phyloP scores from a whole-genome alignment of 2,113 vertebrate species.

The Solea solea region DNA sequence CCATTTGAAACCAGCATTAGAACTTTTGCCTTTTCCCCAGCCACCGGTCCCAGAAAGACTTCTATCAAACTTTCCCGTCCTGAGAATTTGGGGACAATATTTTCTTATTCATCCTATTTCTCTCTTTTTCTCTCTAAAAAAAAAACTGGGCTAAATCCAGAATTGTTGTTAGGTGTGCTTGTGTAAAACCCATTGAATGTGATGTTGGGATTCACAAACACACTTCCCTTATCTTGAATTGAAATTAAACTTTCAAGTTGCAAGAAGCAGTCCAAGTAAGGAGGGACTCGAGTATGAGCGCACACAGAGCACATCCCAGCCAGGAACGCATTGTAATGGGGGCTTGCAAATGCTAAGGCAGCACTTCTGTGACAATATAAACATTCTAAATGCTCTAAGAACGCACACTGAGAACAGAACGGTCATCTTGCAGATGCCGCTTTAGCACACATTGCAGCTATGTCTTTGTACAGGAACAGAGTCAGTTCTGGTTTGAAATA shows the following conservation, averaged over 20 bases:
- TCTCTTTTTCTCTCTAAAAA: not conserved
- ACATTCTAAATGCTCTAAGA: conserved; percentile 28
- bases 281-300: conserved; percentile 12
- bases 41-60: not conserved
- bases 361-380: conserved; percentile 43
- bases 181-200: conserved; percentile 2
- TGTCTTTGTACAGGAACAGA: conserved; percentile 13
- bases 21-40: not conserved
- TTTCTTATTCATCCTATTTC: not conserved
- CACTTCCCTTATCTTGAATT: conserved; percentile 49
- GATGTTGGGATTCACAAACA: conserved; percentile 34
- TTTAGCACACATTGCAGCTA: conserved; percentile 1
- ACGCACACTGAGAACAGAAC: conserved; percentile 19
- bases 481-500: conserved; percentile 14
- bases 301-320: conserved; percentile 1
- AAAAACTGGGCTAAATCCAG: too few relatives aligned
- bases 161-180: not conserved
- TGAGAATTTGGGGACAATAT: not conserved
- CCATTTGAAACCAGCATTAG: too few relatives aligned
- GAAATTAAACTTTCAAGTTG: conserved; percentile 59
- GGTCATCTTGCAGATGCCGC: conserved; percentile 17
- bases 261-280: conserved; percentile 15
- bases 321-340: conserved; percentile 14
- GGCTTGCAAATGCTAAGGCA: conserved; percentile 51
- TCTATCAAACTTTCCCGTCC: conserved; percentile 1